Base-by-base conservation (phyloP, 2,797 vertebrate genomes). In the Chiloscyllium punctatum region DNA sequence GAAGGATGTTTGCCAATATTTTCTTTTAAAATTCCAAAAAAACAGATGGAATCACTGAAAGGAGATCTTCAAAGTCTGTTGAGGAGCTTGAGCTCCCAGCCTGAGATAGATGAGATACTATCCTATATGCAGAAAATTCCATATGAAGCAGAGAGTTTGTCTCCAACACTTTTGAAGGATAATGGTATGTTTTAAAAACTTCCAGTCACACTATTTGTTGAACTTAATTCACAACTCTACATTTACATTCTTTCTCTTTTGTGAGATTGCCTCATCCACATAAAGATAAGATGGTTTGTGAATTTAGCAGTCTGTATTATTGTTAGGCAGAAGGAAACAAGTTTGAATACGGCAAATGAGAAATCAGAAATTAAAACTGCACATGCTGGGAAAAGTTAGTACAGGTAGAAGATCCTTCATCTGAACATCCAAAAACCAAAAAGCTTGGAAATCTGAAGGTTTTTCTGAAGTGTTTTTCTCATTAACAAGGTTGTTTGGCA, bases 11-110 rank as follows among this genome's bases (percentile, higher is more conserved):
- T 92, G n/a, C 37, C 94, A 57, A 77, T 72, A 16, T 95, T 95
- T 95, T 74, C 27, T 57, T 48, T 72, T 53, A 95, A 71, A 77
- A 69, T 77, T 95, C 94, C 94, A 95, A 57, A 74, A 74, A 33
- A 16, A 11, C 42, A 77, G 71, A 33, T 77, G 71, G 71, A 95
- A 57, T 74, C 69, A 18, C 48, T 95, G 42, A 95, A 95, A 18
- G 71, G 51, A 77, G 71, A 57, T 18, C 6, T 95, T 95, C 71
- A 95, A 33, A 33, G 6, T 95, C 94, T 95, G 94, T 30, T 95
- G 53, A 51, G 25, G n/a, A 72, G 94, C 11, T 77, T 95, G 94
- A 95, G 48, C 25, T 77, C 71, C 6, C 25, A 95, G 48, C 94
- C 48, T 57, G 94, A 95, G 30, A n/a, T 95, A 3, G 42, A 57